Conservation (phyloP, 2,113 vertebrate genomes). For the Esox niger region DNA sequence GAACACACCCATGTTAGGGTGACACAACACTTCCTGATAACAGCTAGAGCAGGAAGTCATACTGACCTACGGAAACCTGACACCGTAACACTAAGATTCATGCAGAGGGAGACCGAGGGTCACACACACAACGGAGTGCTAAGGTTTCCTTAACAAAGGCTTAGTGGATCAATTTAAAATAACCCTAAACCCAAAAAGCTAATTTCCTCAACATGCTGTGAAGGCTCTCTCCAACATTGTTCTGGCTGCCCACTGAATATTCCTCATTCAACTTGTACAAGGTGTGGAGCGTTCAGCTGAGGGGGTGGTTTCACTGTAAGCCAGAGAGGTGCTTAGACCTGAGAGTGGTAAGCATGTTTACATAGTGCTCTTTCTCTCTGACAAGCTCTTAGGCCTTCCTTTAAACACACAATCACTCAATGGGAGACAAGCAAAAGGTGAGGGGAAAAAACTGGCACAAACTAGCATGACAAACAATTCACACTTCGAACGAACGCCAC, state of each 20-base stretch:
- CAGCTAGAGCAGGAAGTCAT: slow-evolving; percentile 1
- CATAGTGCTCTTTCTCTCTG: not conserved
- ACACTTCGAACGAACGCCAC: not conserved
- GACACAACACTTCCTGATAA: slow-evolving; percentile 4
- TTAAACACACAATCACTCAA: not conserved
- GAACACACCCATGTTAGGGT: not conserved
- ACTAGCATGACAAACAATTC: not conserved
- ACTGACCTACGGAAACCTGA: not conserved
- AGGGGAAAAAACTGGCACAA: not conserved
- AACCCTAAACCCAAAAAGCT: not conserved
- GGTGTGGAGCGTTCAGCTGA: too few relatives aligned
- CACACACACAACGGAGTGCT: too few relatives aligned
- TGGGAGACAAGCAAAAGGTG: not conserved
- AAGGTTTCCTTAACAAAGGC: too few relatives aligned
- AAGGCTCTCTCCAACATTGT: too few relatives aligned
- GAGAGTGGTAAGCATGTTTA: not conserved
- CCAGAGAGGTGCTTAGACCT: not conserved
- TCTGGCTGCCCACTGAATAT: too few relatives aligned
- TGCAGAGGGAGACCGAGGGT: not conserved
- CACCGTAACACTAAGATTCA: not conserved
- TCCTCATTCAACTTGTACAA: too few relatives aligned
- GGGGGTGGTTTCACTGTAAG: not conserved
- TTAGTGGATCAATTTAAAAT: not conserved
- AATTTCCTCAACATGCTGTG: too few relatives aligned
- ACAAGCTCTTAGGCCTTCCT: not conserved